phyloP scores from a whole-genome alignment of 2,888 invertebrate species.

The Orthosia incerta region DNA sequence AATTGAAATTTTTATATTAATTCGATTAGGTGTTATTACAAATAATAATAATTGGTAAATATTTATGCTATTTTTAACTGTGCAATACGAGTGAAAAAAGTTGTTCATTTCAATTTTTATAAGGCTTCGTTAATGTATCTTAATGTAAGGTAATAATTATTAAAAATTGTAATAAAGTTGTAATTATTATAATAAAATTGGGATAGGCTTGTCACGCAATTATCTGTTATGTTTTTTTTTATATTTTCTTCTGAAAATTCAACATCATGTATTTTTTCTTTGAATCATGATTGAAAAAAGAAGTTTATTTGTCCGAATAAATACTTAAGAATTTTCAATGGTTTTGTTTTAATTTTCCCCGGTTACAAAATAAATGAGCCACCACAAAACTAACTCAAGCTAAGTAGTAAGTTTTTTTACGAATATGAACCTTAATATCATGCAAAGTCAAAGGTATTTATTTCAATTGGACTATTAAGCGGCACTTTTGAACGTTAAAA shows the following conservation, averaged over 20 bases:
- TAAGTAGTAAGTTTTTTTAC: too few species aligned
- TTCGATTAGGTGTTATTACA: constrained; percentile 77
- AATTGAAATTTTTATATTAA: constrained; percentile 77
- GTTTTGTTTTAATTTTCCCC: constrained; percentile 75
- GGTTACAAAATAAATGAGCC: neutral
- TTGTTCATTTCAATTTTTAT: constrained; percentile 83
- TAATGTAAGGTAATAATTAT: constrained; percentile 75
- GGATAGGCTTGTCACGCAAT: constrained; percentile 86
- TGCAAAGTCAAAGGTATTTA: too few species aligned
- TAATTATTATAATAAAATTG: constrained; percentile 82
- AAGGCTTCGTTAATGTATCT: constrained; percentile 75
- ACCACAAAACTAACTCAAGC: neutral
- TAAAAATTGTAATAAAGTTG: constrained; percentile 88
- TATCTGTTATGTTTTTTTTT: constrained; percentile 85
- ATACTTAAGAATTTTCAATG: constrained; percentile 87
- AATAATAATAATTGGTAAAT: constrained; percentile 77
- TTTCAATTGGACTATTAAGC: too few species aligned
- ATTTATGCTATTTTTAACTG: constrained; percentile 86
- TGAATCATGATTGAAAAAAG: constrained; percentile 80
- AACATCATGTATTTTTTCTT: constrained; percentile 77
- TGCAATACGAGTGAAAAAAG: constrained; percentile 87
- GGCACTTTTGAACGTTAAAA: too few species aligned
- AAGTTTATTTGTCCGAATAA: constrained; percentile 88
- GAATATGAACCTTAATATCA: too few species aligned
- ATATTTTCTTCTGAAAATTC: constrained; percentile 74